Evolutionary conservation across 2,113 vertebrate genomes (phyloP).

Genomic region (Numida meleagris): DNA sequence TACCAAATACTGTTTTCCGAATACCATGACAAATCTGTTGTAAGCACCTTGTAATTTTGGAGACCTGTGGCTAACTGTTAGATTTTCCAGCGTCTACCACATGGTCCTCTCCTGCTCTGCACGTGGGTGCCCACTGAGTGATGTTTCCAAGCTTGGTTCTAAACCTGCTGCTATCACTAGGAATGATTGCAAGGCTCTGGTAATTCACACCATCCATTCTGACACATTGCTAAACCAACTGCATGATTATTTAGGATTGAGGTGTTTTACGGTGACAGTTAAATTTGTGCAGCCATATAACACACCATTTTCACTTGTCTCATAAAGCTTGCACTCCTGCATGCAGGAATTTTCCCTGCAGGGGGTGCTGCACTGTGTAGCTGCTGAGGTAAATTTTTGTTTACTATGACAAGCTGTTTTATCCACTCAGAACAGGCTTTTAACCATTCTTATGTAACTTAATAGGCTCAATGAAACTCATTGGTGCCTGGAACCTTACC

Average conservation of each 20-base stretch:
- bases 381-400: background rate
- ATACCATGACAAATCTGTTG: background rate
- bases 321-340: background rate
- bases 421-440: background rate
- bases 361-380: background rate
- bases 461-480: background rate
- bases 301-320: background rate
- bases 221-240: background rate
- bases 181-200: background rate
- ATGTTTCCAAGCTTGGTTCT: background rate
- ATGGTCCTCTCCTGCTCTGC: accelerated
- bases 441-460: background rate
- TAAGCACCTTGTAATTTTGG: accelerated
- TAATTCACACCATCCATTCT: background rate
- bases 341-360: background rate
- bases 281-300: background rate
- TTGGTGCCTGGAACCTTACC: background rate
- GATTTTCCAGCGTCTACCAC: background rate
- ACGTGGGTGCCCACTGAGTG: accelerated
- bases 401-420: background rate
- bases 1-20: background rate
- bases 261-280: background rate
- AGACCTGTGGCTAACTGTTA: background rate
- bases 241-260: background rate
- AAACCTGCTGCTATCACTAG: background rate